Percentiles rank a stretch among this genome's conserved stretches.
Conservation (phyloP, 2,113 vertebrate genomes). For the Murina feae region DNA sequence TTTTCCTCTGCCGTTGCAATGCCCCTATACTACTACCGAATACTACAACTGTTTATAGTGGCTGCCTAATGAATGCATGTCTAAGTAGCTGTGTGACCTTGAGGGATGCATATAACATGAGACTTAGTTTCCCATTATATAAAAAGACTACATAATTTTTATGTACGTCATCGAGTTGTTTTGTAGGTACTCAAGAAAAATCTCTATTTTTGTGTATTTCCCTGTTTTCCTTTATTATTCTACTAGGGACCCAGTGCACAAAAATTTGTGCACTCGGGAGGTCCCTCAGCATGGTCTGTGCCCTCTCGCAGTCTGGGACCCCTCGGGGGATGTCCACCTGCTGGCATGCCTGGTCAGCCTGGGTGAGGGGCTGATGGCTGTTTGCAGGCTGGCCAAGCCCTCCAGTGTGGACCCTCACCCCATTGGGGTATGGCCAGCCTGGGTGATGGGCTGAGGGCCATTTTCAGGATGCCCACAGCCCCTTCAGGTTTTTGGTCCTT, state of each 20-base stretch:
- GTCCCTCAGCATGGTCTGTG: too few species aligned
- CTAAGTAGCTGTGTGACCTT: not conserved
- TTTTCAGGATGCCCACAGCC: too few species aligned
- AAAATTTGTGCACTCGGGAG: too few species aligned
- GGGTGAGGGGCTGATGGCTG: too few species aligned
- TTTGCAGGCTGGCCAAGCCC: too few species aligned
- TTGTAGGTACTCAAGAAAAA: not conserved
- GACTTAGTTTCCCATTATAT: not conserved
- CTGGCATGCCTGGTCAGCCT: too few species aligned
- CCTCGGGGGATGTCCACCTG: too few species aligned
- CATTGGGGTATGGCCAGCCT: too few species aligned
- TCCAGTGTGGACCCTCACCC: too few species aligned
- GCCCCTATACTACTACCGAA: not conserved
- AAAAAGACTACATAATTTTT: conserved; percentile 10
- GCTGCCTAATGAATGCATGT: not conserved
- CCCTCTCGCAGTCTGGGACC: too few species aligned
- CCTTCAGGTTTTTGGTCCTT: too few species aligned
- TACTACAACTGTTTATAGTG: not conserved
- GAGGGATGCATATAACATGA: not conserved
- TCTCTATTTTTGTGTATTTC: conserved; percentile 11
- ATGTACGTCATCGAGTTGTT: not conserved
- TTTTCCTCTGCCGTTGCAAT: not conserved
- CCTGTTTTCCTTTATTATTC: conserved; percentile 5
- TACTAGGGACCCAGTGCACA: not conserved
- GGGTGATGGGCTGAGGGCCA: too few species aligned